Conservation (phyloP, 2,113 vertebrate genomes). For the Lampris megalopsis region DNA sequence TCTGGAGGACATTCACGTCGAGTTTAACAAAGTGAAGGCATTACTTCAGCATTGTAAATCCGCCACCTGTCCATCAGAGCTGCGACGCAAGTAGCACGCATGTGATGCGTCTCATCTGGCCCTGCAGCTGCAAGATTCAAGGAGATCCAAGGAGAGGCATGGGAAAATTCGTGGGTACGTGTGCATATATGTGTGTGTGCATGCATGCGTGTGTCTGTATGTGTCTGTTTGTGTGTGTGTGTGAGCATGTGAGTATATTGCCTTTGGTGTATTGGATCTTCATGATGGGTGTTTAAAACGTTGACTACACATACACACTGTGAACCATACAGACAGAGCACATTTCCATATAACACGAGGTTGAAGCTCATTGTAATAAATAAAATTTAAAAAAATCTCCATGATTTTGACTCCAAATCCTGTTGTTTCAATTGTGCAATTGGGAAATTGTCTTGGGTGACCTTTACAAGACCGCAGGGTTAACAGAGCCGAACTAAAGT, state of each 20-base stretch:
- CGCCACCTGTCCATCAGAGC: slow-evolving; percentile 9
- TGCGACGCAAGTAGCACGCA: background rate
- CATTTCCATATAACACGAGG: background rate
- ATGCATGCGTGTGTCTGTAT: background rate
- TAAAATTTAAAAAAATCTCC: no score
- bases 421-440: no score
- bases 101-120: background rate
- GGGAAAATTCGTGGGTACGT: background rate
- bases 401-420: no score
- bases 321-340: background rate
- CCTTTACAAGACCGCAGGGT: no score
- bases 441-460: no score
- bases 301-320: background rate
- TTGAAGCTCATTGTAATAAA: no score
- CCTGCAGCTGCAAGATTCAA: background rate
- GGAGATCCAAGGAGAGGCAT: background rate
- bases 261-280: background rate
- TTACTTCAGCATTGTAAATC: background rate
- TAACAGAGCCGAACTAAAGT: no score
- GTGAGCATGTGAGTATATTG: background rate
- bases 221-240: background rate
- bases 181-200: background rate
- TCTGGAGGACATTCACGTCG: slow-evolving; percentile 18
- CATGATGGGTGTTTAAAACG: no score
- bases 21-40: slow-evolving; percentile 19